Conservation (phyloP, 2,797 vertebrate species). For the Sebastes vulpes region DNA sequence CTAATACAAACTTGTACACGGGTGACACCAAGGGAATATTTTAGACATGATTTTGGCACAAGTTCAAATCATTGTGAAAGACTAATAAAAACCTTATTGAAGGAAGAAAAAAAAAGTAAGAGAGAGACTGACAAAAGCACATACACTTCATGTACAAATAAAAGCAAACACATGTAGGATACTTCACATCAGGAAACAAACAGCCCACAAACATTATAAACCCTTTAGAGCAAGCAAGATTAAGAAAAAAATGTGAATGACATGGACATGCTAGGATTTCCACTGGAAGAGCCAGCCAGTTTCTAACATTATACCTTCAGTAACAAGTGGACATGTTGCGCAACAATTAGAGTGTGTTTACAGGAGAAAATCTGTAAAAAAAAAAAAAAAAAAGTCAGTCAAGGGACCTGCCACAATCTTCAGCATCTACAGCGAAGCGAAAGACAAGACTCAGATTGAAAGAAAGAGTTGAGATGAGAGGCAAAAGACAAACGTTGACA, state of each 20-base stretch:
- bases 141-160: constrained; percentile 19
- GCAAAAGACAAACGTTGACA: not conserved
- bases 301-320: constrained; percentile 46
- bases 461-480: constrained; percentile 2
- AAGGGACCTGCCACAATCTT: constrained; percentile 67
- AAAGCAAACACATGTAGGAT: constrained; percentile 18
- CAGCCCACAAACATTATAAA: not conserved
- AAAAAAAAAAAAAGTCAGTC: constrained; percentile 5
- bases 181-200: constrained; percentile 2
- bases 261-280: constrained; percentile 18
- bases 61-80: constrained; percentile 14
- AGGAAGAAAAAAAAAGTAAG: not conserved
- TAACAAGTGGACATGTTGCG: constrained; percentile 5
- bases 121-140: constrained; percentile 1
- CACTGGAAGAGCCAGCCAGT: constrained; percentile 81
- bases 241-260: constrained; percentile 6
- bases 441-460: constrained; percentile 1
- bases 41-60: not conserved
- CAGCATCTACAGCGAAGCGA: constrained; percentile 50
- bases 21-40: constrained; percentile 8
- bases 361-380: constrained; percentile 15
- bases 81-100: not conserved
- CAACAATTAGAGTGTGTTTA: constrained; percentile 19
- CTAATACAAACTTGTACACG: constrained; percentile 19
- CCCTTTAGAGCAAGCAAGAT: not conserved